These are phyloP conservation scores for Coenobita brevimanus DNA, from an alignment of 1,140 invertebrate species.

Conservation along the genomic window DNA sequence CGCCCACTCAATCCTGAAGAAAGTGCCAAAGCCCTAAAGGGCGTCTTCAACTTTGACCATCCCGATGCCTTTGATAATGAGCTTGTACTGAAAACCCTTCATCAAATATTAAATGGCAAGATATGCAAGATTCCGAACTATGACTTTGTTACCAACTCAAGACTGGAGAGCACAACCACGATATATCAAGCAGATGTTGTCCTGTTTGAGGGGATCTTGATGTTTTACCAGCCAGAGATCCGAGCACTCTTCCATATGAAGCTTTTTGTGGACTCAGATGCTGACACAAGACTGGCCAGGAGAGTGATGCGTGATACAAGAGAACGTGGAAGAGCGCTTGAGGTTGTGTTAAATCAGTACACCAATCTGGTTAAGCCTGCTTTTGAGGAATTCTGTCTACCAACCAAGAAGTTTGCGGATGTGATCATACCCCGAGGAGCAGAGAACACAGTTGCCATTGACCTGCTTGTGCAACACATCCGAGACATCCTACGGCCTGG, in stretches of 20 bases:
- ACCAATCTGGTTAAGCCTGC: constrained; percentile 98
- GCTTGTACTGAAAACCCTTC: constrained; percentile 67
- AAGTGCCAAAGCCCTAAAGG: constrained; percentile 85
- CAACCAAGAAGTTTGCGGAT: constrained; percentile 99
- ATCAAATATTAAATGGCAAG: constrained; percentile 68
- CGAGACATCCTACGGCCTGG: constrained; percentile 86
- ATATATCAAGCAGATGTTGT: constrained; percentile 99
- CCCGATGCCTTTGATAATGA: constrained; percentile 76
- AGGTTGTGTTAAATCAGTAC: constrained; percentile 96
- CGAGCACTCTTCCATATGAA: constrained; percentile 98
- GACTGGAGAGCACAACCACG: constrained; percentile 75
- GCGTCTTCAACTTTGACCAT: constrained; percentile 98
- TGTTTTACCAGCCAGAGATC: constrained; percentile 97
- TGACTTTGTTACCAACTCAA: constrained; percentile 69
- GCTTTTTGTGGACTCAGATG: constrained; percentile 98
- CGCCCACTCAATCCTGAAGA: constrained; percentile 86
- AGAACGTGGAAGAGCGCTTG: constrained; percentile 93
- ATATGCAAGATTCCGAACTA: constrained; percentile 70
- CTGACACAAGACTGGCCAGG: constrained; percentile 94
- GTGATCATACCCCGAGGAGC: constrained; percentile 98
- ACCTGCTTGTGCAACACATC: constrained; percentile 98
- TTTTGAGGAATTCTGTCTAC: constrained; percentile 99
- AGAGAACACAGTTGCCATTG: constrained; percentile 98
- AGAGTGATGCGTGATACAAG: constrained; percentile 95
- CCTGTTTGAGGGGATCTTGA: constrained; percentile 97